Percentiles rank a stretch among this genome's conserved stretches.
Conservation (phyloP, 2,888 invertebrate species). For the Pollenia labialis region DNA sequence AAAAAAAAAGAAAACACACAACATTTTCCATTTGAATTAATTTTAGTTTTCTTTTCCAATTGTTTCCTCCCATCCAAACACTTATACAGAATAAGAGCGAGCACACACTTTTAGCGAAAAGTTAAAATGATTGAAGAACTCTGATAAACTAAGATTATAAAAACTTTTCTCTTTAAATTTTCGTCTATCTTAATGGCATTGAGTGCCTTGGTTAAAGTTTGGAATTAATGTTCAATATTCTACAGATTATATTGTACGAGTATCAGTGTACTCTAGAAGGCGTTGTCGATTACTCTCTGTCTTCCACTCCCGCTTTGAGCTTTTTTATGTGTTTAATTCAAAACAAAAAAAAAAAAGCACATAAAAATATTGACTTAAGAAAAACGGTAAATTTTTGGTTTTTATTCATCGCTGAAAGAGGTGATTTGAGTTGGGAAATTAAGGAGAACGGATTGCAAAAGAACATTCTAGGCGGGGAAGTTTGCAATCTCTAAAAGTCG, state of each 20-base stretch:
- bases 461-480: too few relatives aligned
- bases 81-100: slow-evolving; percentile 5
- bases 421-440: slow-evolving; percentile 10
- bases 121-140: slow-evolving; percentile 38
- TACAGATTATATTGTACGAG: slow-evolving; percentile 37
- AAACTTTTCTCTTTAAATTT: slow-evolving; percentile 46
- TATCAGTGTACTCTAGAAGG: slow-evolving; percentile 6
- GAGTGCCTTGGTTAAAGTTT: slow-evolving; percentile 46
- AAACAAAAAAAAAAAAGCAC: not conserved
- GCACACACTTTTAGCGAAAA: slow-evolving; percentile 25
- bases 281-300: slow-evolving; percentile 16
- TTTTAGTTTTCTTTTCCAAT: slow-evolving; percentile 5
- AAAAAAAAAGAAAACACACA: not conserved
- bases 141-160: slow-evolving; percentile 47
- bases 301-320: not conserved
- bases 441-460: not conserved
- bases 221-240: slow-evolving; percentile 67
- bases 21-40: slow-evolving; percentile 58
- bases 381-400: not conserved
- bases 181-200: slow-evolving; percentile 26
- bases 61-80: not conserved
- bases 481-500: too few relatives aligned
- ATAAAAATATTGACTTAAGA: slow-evolving; percentile 45
- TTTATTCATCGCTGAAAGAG: not conserved
- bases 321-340: slow-evolving; percentile 34